Evolutionary conservation across 2,888 invertebrate genomes (phyloP).

Genomic region (Synergus itoensis): DNA sequence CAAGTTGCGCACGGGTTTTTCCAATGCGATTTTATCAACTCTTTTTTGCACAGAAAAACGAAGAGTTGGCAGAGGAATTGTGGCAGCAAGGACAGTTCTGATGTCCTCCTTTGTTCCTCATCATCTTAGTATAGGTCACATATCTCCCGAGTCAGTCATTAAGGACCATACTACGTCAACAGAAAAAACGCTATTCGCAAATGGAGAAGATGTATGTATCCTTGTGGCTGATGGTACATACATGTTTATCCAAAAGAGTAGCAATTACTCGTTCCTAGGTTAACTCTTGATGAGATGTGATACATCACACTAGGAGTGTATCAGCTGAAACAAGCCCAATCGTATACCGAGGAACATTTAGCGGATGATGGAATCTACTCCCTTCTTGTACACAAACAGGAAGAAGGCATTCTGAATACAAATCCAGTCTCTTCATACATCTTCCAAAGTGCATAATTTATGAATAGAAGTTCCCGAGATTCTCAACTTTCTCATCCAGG

Average conservation of each 20-base stretch:
- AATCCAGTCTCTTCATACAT: conserved; percentile 22
- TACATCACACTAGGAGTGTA: neutral
- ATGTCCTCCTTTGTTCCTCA: neutral
- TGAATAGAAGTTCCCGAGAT: neutral
- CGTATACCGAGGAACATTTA: conserved; percentile 18
- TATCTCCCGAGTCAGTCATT: neutral
- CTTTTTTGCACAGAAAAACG: neutral
- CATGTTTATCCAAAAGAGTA: too few relatives aligned
- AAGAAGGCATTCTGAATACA: neutral
- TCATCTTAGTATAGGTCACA: neutral
- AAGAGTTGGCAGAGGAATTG: neutral
- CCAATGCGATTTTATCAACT: neutral
- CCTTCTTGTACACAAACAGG: neutral
- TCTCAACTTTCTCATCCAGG: neutral
- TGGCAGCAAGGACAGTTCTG: neutral
- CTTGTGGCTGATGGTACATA: too few relatives aligned
- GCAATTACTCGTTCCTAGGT: too few relatives aligned
- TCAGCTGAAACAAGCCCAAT: neutral
- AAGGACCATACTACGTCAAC: neutral
- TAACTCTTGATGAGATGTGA: too few relatives aligned
- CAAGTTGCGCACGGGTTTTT: neutral
- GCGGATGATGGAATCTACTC: conserved; percentile 6
- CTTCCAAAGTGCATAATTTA: neutral
- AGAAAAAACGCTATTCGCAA: neutral
- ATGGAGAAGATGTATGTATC: neutral